Evolutionary conservation across 2,888 invertebrate genomes (phyloP), one percentile per base, ranked within the genome.

Genomic region (Halocaridina rubra): DNA sequence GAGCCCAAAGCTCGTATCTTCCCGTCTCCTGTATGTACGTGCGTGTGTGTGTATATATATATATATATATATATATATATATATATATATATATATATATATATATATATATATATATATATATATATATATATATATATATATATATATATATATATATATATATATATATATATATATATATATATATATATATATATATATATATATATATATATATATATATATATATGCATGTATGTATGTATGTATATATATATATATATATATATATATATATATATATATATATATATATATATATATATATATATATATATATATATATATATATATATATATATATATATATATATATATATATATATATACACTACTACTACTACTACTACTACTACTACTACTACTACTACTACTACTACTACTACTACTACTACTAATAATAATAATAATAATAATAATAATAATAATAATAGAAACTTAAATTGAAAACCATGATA

Each of bases 131-230:
- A 72, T 39, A 22, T 74, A 24, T 39, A 19, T 46, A 46, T 46
- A 39, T 72, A 10, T 33, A 33, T 72, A 39, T 72, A 33, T 39
- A 33, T 72, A 33, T 72, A 39, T 72, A 33, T 33, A 39, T 39
- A 10, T 72, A 39, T 72, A 33, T 33, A 72, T 72, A 13, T 72
- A 72, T 33, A 33, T 39, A 33, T 72, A 39, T 33, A 33, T 72
- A 72, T 72, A 33, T 39, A 72, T 72, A 33, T 72, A 39, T 72
- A 33, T 72, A 24, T 72, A 72, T 72, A 39, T 64, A 53, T 53
- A 53, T 53, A 53, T 53, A 53, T 53, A 53, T 53, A 53, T 53
- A 53, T 53, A 53, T 53, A 53, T 53, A 53, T 53, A 53, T 53
- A 53, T 53, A 53, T 69, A 27, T 69, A 29, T 69, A 30, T 69